Evolutionary conservation across 2,797 vertebrate genomes (phyloP).

Genomic region (Pantherophis alleghaniensis): DNA sequence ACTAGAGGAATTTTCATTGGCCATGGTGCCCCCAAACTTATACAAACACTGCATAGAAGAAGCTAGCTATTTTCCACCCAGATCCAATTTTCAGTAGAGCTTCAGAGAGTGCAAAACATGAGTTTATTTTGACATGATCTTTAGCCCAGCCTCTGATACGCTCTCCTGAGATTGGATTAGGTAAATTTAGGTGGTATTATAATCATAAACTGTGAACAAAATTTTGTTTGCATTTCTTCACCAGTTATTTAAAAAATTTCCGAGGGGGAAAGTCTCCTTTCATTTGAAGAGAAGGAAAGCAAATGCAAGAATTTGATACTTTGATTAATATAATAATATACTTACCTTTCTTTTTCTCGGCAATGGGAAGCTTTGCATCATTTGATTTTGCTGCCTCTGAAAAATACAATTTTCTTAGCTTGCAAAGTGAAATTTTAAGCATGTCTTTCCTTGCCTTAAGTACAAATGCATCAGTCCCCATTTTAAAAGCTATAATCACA

Average conservation of each 20-base stretch:
- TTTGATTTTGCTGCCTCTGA: conserved; percentile 2
- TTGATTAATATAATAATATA: neutral
- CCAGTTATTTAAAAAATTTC: neutral
- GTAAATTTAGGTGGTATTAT: neutral
- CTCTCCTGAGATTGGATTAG: neutral
- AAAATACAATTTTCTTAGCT: conserved; percentile 5
- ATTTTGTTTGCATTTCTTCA: neutral
- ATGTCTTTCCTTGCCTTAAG: neutral
- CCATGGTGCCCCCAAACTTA: neutral
- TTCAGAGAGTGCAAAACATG: neutral
- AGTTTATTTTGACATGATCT: neutral
- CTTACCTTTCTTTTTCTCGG: conserved; percentile 21
- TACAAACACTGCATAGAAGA: neutral
- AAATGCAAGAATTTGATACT: neutral
- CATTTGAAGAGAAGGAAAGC: neutral
- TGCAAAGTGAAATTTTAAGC: neutral
- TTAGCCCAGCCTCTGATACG: neutral
- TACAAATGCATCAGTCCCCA: neutral
- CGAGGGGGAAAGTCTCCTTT: neutral
- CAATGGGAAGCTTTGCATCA: neutral
- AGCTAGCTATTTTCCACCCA: neutral
- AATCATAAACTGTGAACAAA: neutral
- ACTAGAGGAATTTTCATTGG: neutral
- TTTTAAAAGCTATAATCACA: neutral
- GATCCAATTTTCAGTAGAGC: neutral